Evolutionary conservation across 2,797 vertebrate genomes (phyloP), one percentile per base, ranked within the genome.

Genomic region (Masticophis lateralis): DNA sequence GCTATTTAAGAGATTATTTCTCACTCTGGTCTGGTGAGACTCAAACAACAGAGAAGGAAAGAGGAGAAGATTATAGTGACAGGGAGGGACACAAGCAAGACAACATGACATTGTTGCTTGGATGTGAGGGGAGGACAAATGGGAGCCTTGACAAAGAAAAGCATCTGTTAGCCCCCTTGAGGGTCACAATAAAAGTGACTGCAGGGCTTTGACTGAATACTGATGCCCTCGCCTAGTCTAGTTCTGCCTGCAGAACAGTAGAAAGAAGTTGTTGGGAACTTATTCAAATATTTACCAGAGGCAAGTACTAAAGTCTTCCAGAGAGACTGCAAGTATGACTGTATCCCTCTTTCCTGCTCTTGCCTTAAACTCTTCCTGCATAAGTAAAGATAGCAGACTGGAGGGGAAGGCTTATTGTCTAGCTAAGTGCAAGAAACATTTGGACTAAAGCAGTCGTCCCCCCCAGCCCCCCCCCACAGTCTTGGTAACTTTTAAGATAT

Each of bases 271-370:
- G 69, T 43, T 89, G 32, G 89, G 57, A 93, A 69, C 27, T 20
- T 56, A 91, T 93, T 93, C 69, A 91, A 93, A 93, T 93, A 89
- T 93, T 93, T 93, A 86, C 87, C 87, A 86, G 56, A 91, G 87
- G 69, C 87, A 86, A 86, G 74, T 88, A 86, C n/a, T 56, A 37
- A 55, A 86, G 87, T 47, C 87, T 47, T 91, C 86, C 3, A 22
- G 60, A 32, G 92, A 86, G 27, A 63, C 14, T 90, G 89, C 53
- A 87, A 93, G 89, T 37, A 27, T 60, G 32, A 86, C 86, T 86
- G 51, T 32, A 89, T 89, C 87, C 9, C 37, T 0, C 43, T 83
- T 47, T 47, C 47, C 43, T 25, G 79, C 37, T 59, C 53, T 32
- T 5, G 3, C 13, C 57, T 88, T 51, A 60, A 86, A 93, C 37